A percentile compares a stretch with the other conserved stretches of the same genome.
phyloP scores from a whole-genome alignment of 37 sponge, comb jelly and placozoan genomes.

The Eunapius fragilis region DNA sequence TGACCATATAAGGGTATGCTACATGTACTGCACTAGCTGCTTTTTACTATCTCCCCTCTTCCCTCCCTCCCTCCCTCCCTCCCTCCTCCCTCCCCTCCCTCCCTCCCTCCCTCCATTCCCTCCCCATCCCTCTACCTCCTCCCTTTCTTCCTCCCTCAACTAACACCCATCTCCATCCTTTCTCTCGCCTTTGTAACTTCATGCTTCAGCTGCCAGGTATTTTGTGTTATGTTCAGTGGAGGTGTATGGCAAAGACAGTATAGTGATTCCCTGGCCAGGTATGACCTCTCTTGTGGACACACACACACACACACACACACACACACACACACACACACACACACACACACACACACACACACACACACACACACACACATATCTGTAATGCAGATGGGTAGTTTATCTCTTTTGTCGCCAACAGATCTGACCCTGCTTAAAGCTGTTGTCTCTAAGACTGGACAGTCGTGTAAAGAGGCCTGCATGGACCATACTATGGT shows the following conservation, averaged over 20 bases:
- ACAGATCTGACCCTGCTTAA: conserved; percentile 20
- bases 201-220: conserved; percentile 27
- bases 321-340: conserved; percentile 55
- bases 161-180: no score
- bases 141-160: no score
- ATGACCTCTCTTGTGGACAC: not conserved
- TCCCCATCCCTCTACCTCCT: no score
- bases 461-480: conserved; percentile 70
- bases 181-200: no score
- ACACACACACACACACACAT: conserved; percentile 4
- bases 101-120: no score
- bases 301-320: conserved; percentile 60
- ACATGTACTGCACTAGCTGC: no score
- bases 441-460: conserved; percentile 19
- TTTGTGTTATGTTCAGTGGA: conserved; percentile 77
- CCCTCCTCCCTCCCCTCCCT: not conserved
- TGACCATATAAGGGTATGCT: no score
- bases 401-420: not conserved
- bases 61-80: not conserved
- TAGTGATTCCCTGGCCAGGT: conserved; percentile 56
- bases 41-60: not conserved
- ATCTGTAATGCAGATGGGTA: not conserved
- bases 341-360: conserved; percentile 51
- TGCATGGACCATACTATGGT: conserved; percentile 46
- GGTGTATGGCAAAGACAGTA: conserved; percentile 59